Evolutionary conservation across 2,888 invertebrate species (phyloP).

Genomic region (Thymelicus acteon): DNA sequence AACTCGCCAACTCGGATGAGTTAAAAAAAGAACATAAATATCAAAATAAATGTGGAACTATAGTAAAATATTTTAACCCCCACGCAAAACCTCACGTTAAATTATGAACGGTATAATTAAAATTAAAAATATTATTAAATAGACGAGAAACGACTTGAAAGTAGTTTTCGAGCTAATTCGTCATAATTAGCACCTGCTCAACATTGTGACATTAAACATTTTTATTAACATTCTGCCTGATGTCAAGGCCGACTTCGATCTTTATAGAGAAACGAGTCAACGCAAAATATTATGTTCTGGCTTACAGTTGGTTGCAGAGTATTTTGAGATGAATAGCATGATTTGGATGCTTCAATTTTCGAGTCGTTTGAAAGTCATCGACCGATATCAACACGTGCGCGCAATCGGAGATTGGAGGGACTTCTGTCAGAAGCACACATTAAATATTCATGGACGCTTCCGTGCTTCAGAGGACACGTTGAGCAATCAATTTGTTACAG

Average conservation of each 20-base stretch:
- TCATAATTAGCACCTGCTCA: background rate
- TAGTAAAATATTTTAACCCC: background rate
- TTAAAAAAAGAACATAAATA: background rate
- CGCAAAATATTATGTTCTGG: no score
- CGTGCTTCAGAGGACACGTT: no score
- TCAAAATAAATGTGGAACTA: background rate
- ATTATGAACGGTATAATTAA: background rate
- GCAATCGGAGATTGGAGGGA: no score
- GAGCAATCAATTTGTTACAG: no score
- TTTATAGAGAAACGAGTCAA: background rate
- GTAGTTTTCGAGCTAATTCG: background rate
- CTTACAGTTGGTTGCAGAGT: no score
- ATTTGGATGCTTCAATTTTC: no score
- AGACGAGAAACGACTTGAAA: background rate
- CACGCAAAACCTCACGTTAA: background rate
- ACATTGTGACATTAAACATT: background rate
- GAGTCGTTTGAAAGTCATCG: no score
- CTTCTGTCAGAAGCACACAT: no score
- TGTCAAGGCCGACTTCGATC: background rate
- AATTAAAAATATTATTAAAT: background rate
- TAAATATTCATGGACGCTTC: no score
- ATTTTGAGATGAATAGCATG: no score
- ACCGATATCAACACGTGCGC: no score
- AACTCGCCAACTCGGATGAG: background rate
- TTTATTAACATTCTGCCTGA: background rate